Evolutionary conservation across 2,113 vertebrate species (phyloP).

Genomic region (Pachyramphus minor): DNA sequence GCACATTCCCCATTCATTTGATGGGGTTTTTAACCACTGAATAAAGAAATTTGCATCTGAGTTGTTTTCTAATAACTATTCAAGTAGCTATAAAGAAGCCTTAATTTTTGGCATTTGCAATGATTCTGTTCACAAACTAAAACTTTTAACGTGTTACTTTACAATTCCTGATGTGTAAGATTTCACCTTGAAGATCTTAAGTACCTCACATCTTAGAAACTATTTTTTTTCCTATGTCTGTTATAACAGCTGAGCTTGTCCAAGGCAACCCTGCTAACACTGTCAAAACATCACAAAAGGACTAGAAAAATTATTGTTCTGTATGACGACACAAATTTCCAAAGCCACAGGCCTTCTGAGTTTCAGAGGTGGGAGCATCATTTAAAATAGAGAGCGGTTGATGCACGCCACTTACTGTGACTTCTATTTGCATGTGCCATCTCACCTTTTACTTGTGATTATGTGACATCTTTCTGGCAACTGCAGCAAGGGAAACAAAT

Average conservation of each 20-base stretch:
- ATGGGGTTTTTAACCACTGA: not conserved
- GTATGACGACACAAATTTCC: not conserved
- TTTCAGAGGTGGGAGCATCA: not conserved
- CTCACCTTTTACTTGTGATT: not conserved
- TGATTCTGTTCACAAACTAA: not conserved
- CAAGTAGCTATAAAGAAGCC: not conserved
- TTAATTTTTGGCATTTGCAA: not conserved
- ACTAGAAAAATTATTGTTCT: not conserved
- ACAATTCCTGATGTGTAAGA: not conserved
- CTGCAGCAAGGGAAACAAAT: constrained; percentile 5
- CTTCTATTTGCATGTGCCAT: not conserved
- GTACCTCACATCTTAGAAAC: not conserved
- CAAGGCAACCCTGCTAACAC: not conserved
- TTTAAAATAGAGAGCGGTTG: not conserved
- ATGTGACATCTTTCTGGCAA: constrained; percentile 21
- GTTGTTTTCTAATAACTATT: not conserved
- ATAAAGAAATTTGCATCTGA: not conserved
- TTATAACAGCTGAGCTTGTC: not conserved
- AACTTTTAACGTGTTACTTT: not conserved
- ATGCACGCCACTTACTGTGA: not conserved
- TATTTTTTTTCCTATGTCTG: not conserved
- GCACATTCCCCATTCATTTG: not conserved
- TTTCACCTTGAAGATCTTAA: not conserved
- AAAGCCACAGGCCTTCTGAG: not conserved
- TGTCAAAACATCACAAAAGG: not conserved